A percentile compares a stretch with the other conserved stretches of the same genome.
Evolutionary conservation across 2,797 vertebrate species (phyloP).

Genomic region (Fistularia commersonii): DNA sequence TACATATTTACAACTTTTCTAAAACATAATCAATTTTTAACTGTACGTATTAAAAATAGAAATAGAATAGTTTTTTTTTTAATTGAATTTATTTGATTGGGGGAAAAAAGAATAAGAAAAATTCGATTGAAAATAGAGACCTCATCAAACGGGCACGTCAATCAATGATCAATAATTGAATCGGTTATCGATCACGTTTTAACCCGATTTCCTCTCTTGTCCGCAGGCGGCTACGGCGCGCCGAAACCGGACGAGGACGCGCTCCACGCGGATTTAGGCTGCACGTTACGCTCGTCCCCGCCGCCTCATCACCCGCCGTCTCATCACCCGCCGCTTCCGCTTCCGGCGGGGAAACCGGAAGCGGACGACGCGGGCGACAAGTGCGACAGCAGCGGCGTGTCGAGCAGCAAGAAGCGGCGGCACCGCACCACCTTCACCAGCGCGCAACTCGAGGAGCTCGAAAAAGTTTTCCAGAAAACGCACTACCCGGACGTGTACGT

Average conservation of each 20-base stretch:
- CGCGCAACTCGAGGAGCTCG: constrained; percentile 93
- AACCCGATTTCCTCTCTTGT: not conserved
- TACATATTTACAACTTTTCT: too few species aligned
- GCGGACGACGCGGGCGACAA: constrained; percentile 86
- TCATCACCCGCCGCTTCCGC: constrained; percentile 10
- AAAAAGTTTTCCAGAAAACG: constrained; percentile 99
- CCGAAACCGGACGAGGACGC: constrained; percentile 85
- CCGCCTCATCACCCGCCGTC: too few species aligned
- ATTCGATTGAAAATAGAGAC: too few species aligned
- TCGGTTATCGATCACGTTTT: too few species aligned
- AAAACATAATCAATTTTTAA: too few species aligned
- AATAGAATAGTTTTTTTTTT: too few species aligned
- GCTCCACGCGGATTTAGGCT: constrained; percentile 82
- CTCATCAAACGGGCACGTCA: not conserved
- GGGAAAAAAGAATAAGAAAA: too few species aligned
- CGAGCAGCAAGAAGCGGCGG: constrained; percentile 96
- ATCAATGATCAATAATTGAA: not conserved
- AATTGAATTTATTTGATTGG: too few species aligned
- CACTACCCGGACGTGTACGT: constrained; percentile 98
- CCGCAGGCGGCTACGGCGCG: constrained; percentile 80
- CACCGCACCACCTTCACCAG: constrained; percentile 97
- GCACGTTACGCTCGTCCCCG: constrained; percentile 83
- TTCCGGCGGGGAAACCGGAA: constrained; percentile 77
- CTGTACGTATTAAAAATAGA: too few species aligned
- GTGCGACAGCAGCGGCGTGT: constrained; percentile 92